Evolutionary conservation across 2,888 invertebrate species (phyloP).

Genomic region (Neoaliturus tenellus): DNA sequence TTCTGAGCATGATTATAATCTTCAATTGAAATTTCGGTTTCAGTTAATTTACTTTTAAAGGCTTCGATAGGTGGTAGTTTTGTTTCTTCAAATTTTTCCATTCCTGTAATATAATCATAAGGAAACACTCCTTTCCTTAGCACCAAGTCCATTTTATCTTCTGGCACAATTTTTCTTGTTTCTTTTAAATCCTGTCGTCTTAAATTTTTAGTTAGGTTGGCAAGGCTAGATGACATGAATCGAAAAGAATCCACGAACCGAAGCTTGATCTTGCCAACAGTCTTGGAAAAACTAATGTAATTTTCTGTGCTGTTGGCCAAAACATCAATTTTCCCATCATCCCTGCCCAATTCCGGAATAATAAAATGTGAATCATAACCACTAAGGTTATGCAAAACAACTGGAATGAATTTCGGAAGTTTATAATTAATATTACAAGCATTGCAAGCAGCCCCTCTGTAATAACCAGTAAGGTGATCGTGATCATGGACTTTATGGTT

Average conservation of each 20-base stretch:
- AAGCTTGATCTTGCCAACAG: neutral
- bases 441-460: constrained; percentile 13
- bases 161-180: constrained; percentile 18
- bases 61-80: constrained; percentile 63
- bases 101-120: constrained; percentile 65
- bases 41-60: constrained; percentile 66
- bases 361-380: constrained; percentile 3
- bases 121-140: constrained; percentile 58
- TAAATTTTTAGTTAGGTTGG: neutral
- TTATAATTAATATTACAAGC: constrained; percentile 34
- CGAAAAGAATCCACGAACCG: constrained; percentile 27
- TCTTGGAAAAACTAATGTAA: constrained; percentile 20
- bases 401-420: neutral
- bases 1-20: constrained; percentile 69
- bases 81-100: constrained; percentile 55
- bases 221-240: neutral
- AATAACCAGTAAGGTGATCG: neutral
- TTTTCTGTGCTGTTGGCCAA: constrained; percentile 3
- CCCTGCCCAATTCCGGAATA: neutral
- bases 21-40: constrained; percentile 63
- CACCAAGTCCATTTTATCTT: neutral
- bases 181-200: neutral
- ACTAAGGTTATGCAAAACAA: neutral
- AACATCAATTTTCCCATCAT: neutral
- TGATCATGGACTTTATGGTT: constrained; percentile 1